Evolutionary conservation across 2,797 vertebrate genomes (phyloP).

Genomic region (Malurus leucopterus): DNA sequence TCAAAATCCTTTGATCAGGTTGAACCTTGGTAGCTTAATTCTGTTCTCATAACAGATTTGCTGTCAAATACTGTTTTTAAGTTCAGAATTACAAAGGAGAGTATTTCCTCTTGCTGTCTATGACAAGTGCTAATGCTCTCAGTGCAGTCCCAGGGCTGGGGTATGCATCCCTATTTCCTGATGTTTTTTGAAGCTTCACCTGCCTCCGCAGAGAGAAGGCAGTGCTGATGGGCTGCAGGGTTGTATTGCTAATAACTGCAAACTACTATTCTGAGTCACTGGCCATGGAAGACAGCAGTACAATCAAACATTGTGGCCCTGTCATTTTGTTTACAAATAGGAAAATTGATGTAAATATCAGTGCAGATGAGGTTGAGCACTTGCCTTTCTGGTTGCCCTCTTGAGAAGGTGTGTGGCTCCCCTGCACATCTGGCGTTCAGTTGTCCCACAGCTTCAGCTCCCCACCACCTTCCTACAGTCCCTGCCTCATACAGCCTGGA

Average conservation of each 20-base stretch:
- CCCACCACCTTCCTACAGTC: neutral
- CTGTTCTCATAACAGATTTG: neutral
- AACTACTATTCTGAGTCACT: slow-evolving; percentile 13
- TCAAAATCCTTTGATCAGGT: neutral
- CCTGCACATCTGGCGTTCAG: neutral
- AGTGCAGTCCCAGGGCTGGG: neutral
- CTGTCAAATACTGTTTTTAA: neutral
- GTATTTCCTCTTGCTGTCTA: neutral
- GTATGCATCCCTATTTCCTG: neutral
- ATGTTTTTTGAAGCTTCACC: neutral
- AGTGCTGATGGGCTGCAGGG: neutral
- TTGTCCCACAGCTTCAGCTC: neutral
- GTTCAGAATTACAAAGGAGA: neutral
- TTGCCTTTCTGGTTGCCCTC: neutral
- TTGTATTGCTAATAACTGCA: neutral
- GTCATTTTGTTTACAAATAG: slow-evolving; percentile 10
- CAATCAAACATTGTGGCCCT: neutral
- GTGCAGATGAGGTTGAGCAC: neutral
- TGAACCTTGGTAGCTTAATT: neutral
- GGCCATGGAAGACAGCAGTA: neutral
- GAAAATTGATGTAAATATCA: neutral
- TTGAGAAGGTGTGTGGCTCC: neutral
- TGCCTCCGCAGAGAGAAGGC: neutral
- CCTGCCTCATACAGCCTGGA: neutral
- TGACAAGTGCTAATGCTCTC: neutral